phyloP scores from a whole-genome alignment of 2,113 vertebrate species.

The Platysteira castanea region DNA sequence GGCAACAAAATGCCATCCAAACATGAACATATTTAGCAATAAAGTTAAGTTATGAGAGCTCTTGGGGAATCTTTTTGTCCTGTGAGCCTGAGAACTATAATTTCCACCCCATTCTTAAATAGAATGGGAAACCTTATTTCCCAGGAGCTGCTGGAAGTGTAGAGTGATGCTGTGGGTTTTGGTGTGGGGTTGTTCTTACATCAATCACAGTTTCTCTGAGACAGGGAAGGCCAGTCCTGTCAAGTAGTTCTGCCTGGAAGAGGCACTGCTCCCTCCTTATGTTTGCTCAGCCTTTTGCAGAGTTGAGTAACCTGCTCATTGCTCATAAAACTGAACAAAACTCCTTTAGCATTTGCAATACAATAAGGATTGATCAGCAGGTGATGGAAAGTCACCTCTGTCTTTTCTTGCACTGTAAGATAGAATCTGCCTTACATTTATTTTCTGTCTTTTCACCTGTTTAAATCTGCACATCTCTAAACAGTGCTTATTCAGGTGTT shows the following conservation, averaged over 20 bases:
- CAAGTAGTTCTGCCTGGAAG: not conserved
- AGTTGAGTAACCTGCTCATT: not conserved
- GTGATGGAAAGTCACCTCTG: not conserved
- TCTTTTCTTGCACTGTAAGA: not conserved
- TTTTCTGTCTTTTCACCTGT: not conserved
- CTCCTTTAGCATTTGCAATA: not conserved
- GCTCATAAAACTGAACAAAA: not conserved
- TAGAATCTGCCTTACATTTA: not conserved
- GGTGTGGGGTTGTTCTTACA: not conserved
- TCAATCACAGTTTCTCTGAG: not conserved
- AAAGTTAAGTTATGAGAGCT: not conserved
- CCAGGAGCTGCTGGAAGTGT: not conserved
- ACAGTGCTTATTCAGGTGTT: not conserved
- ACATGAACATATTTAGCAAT: not conserved
- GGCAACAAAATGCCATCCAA: no score
- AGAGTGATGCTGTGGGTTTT: not conserved
- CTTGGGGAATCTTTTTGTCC: not conserved
- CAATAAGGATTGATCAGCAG: not conserved
- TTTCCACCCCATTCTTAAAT: not conserved
- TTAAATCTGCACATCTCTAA: not conserved
- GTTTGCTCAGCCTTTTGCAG: not conserved
- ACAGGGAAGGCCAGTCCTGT: not conserved
- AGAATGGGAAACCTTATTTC: not conserved
- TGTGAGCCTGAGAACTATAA: not conserved
- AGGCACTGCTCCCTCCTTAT: not conserved